phyloP scores from a whole-genome alignment of 2,888 invertebrate species.

The Polietes domitor region DNA sequence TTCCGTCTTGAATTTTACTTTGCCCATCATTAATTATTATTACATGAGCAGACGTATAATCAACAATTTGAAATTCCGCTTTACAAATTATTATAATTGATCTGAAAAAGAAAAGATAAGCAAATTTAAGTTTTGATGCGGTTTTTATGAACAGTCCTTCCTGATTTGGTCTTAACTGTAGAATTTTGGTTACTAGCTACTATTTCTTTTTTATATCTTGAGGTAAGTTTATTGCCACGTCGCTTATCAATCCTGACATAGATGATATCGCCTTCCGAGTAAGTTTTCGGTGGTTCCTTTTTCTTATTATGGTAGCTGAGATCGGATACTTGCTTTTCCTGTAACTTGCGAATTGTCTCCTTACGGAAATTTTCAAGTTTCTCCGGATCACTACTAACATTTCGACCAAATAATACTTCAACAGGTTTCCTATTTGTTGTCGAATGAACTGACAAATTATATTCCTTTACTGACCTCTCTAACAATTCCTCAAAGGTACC shows the following conservation, averaged over 20 bases:
- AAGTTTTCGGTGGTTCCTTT: not conserved
- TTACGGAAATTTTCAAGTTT: slow-evolving; percentile 28
- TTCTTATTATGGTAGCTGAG: slow-evolving; percentile 17
- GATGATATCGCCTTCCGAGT: slow-evolving; percentile 25
- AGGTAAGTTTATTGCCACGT: slow-evolving; percentile 19
- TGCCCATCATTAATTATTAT: slow-evolving; percentile 33
- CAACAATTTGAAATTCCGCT: too few species aligned
- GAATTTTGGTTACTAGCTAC: slow-evolving; percentile 29
- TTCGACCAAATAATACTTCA: slow-evolving; percentile 25
- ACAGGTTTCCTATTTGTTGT: slow-evolving; percentile 37
- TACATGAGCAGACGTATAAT: slow-evolving; percentile 26
- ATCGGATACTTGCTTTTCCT: slow-evolving; percentile 27
- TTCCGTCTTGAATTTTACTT: too few species aligned
- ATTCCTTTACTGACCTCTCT: slow-evolving; percentile 32
- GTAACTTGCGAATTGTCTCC: slow-evolving; percentile 21
- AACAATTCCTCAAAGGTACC: slow-evolving; percentile 31
- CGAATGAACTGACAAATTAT: slow-evolving; percentile 14
- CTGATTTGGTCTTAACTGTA: too few species aligned
- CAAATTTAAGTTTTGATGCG: too few species aligned
- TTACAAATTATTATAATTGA: too few species aligned
- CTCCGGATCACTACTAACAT: slow-evolving; percentile 8
- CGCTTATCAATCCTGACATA: slow-evolving; percentile 35
- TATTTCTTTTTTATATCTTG: slow-evolving; percentile 31
- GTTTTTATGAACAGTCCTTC: too few species aligned
- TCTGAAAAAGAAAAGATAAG: too few species aligned